These are phyloP conservation scores for Clupea harengus DNA, from an alignment of 2,113 vertebrate species.

Conservation along the genomic window DNA sequence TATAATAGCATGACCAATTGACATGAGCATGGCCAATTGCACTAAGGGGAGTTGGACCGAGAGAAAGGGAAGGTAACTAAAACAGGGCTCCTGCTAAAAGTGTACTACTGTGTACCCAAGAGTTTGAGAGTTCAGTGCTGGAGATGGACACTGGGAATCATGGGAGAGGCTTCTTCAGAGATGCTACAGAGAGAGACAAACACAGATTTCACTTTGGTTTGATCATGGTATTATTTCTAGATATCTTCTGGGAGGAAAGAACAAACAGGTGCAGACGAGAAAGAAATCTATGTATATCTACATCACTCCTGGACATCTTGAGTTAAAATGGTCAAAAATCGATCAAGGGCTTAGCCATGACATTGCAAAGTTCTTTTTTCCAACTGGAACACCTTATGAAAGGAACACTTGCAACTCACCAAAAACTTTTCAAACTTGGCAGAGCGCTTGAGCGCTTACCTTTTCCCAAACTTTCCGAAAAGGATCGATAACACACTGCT, in stretches of 20 bases:
- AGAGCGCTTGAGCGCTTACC: neutral
- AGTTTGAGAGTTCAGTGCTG: neutral
- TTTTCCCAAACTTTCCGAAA: conserved; percentile 1
- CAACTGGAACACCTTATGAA: neutral
- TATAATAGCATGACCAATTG: too few relatives aligned
- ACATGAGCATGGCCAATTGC: conserved; percentile 79
- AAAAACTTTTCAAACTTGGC: neutral
- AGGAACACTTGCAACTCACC: neutral
- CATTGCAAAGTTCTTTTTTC: neutral
- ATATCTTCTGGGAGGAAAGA: neutral
- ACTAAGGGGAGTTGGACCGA: conserved; percentile 83
- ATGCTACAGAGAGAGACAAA: neutral
- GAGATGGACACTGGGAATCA: neutral
- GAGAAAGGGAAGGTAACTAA: neutral
- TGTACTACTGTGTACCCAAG: neutral
- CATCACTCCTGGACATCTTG: neutral
- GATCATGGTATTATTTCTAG: neutral
- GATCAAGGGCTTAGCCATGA: neutral
- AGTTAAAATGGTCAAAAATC: neutral
- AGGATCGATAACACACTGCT: neutral
- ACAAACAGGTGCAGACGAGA: neutral
- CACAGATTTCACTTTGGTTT: neutral
- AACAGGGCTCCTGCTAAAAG: too few relatives aligned
- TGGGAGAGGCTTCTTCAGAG: too few relatives aligned
- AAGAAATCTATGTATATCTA: neutral